Conservation (phyloP, 2,888 invertebrate genomes). For the Microchrysa polita region DNA sequence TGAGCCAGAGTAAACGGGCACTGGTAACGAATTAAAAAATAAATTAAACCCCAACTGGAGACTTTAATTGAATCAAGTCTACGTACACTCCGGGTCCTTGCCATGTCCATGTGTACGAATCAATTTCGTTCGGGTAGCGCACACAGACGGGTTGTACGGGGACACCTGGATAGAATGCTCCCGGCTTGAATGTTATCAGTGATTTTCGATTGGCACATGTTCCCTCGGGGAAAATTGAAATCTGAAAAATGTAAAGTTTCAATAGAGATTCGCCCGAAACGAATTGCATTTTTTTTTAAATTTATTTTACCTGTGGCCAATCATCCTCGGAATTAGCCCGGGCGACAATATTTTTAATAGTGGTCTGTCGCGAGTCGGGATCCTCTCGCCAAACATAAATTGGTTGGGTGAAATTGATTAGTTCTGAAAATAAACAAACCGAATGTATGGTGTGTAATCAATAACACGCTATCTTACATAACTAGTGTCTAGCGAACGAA, state of each 20-base stretch:
- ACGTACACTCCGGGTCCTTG: slow-evolving; percentile 94
- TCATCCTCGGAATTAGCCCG: slow-evolving; percentile 83
- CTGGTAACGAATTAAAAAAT: slow-evolving; percentile 64
- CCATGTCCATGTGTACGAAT: slow-evolving; percentile 94
- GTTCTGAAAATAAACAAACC: slow-evolving; percentile 75
- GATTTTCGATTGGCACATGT: slow-evolving; percentile 95
- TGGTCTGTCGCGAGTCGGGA: slow-evolving; percentile 89
- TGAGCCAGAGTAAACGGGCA: slow-evolving; percentile 84
- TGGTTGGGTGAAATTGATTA: slow-evolving; percentile 94
- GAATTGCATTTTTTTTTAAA: not conserved
- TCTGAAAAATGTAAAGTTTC: slow-evolving; percentile 64
- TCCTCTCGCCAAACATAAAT: slow-evolving; percentile 94
- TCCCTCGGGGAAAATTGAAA: slow-evolving; percentile 95
- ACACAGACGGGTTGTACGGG: slow-evolving; percentile 95
- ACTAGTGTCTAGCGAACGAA: no score
- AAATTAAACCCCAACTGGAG: not conserved
- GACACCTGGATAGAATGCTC: slow-evolving; percentile 95
- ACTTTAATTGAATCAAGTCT: not conserved
- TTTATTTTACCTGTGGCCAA: slow-evolving; percentile 82
- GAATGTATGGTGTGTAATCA: no score
- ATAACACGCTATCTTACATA: no score
- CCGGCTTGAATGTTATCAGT: slow-evolving; percentile 88
- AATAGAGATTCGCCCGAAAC: not conserved
- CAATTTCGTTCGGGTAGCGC: slow-evolving; percentile 87
- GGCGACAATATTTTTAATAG: slow-evolving; percentile 87